Conservation (phyloP, 2,888 invertebrate species). For the Perithous albicinctus region DNA sequence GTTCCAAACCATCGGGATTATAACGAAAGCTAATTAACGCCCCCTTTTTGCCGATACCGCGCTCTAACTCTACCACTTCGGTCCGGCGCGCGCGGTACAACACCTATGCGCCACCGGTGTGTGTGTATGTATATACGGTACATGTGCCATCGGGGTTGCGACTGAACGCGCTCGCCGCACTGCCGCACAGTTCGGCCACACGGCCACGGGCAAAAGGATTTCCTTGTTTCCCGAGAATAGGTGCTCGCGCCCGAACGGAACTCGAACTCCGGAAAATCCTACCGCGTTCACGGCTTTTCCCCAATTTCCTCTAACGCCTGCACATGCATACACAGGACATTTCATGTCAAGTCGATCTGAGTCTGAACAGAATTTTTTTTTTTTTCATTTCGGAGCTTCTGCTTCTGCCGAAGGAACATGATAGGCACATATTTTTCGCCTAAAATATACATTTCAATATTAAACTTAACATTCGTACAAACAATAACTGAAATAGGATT, state of each 20-base stretch:
- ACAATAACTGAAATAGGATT: too few species aligned
- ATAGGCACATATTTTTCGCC: neutral
- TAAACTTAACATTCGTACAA: too few species aligned
- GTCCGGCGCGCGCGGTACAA: conserved; percentile 28
- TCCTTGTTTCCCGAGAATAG: conserved; percentile 59
- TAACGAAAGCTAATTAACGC: conserved; percentile 74
- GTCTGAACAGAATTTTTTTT: neutral
- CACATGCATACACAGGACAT: neutral
- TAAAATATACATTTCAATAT: too few species aligned
- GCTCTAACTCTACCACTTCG: conserved; percentile 47
- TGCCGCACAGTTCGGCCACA: conserved; percentile 52
- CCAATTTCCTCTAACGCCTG: conserved; percentile 58
- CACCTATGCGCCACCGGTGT: conserved; percentile 2
- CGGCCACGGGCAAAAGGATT: conserved; percentile 62
- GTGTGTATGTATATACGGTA: conserved; percentile 2
- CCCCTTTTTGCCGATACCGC: conserved; percentile 59
- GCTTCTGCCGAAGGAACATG: neutral
- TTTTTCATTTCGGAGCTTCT: neutral
- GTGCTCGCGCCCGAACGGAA: conserved; percentile 59
- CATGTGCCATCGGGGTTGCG: conserved; percentile 33
- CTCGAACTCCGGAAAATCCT: conserved; percentile 62
- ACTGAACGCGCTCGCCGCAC: conserved; percentile 44
- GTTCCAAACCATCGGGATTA: conserved; percentile 73
- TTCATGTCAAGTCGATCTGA: neutral
- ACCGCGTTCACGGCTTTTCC: conserved; percentile 60